These are phyloP conservation scores for Luidia sarsii DNA, from an alignment of 53 echinoderm and acorn worm genomes.

Conservation along the genomic window DNA sequence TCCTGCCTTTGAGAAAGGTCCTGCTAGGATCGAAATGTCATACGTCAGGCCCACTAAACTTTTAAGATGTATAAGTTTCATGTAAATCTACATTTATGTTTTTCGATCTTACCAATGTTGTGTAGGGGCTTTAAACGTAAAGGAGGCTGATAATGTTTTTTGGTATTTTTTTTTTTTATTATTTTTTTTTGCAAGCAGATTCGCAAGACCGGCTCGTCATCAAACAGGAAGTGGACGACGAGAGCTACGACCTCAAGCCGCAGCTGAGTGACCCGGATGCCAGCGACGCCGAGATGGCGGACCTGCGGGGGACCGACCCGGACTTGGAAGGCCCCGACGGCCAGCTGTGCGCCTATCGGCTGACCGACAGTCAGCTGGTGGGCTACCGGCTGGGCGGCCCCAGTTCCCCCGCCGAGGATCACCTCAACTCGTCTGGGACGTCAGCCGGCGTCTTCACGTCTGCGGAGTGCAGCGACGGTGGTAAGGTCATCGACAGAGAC, in stretches of 20 bases:
- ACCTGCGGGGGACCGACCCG: background rate
- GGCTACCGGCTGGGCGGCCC: slow-evolving; percentile 1
- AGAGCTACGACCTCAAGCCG: slow-evolving; percentile 1
- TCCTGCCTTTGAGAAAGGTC: too few relatives aligned
- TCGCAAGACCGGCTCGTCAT: background rate
- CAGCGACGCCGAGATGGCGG: background rate
- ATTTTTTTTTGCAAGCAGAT: background rate
- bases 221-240: slow-evolving; percentile 37
- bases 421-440: background rate
- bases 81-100: too few relatives aligned
- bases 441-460: background rate
- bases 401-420: slow-evolving; percentile 13
- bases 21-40: too few relatives aligned
- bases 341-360: background rate
- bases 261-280: background rate
- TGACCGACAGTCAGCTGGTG: background rate
- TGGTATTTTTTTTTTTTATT: too few relatives aligned
- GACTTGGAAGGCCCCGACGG: too few relatives aligned
- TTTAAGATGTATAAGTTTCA: too few relatives aligned
- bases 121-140: too few relatives aligned
- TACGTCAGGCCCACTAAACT: too few relatives aligned
- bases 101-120: too few relatives aligned
- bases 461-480: slow-evolving; percentile 28
- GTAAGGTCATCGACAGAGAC: too few relatives aligned
- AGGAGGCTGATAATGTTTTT: too few relatives aligned